phyloP scores from a whole-genome alignment of 2,113 vertebrate genomes.

The Siniperca chuatsi region DNA sequence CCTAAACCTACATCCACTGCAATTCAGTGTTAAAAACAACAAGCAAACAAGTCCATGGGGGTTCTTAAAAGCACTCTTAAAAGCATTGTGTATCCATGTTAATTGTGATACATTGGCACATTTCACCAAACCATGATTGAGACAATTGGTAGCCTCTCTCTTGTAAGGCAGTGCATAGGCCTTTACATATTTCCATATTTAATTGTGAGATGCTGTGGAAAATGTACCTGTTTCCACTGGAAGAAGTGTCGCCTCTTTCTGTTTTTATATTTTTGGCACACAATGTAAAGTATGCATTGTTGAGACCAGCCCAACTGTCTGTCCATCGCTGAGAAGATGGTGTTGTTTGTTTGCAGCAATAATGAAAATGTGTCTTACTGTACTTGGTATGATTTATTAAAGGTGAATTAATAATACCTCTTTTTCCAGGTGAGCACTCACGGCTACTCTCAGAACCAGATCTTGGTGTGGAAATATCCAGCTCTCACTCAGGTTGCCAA shows the following conservation, averaged over 20 bases:
- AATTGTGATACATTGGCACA: neutral
- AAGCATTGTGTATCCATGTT: neutral
- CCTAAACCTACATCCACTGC: neutral
- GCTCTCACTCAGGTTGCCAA: slow-evolving; percentile 95
- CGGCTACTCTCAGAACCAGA: slow-evolving; percentile 96
- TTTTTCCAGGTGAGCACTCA: slow-evolving; percentile 92
- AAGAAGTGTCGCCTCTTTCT: neutral
- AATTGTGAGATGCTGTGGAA: neutral
- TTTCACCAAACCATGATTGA: neutral
- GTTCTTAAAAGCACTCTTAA: neutral
- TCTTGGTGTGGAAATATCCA: slow-evolving; percentile 96
- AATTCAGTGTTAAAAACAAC: neutral
- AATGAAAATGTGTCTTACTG: neutral
- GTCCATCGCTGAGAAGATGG: neutral
- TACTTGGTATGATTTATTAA: neutral
- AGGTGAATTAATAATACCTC: neutral
- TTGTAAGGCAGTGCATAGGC: neutral
- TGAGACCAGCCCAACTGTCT: neutral
- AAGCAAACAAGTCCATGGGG: neutral
- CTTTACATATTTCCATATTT: neutral
- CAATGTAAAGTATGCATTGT: neutral
- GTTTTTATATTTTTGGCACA: neutral
- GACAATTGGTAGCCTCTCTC: neutral
- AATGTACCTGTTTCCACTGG: neutral
- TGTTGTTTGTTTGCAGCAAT: neutral